These are phyloP conservation scores for Tupiocoris notatus DNA, from an alignment of 2,888 invertebrate genomes.

Conservation along the genomic window DNA sequence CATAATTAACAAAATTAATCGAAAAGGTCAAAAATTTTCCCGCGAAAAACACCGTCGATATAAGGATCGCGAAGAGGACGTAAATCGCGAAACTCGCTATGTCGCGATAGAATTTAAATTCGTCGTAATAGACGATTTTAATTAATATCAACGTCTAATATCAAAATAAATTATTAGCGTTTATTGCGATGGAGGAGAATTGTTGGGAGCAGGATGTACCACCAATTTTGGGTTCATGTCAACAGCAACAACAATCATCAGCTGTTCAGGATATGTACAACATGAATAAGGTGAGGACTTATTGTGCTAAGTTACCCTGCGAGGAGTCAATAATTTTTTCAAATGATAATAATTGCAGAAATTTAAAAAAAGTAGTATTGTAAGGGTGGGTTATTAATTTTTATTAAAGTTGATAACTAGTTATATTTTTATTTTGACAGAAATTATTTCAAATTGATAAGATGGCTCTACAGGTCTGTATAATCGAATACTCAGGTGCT, in stretches of 20 bases:
- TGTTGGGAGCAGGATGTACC: constrained; percentile 48
- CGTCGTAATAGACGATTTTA: too few species aligned
- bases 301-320: too few species aligned
- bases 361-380: too few species aligned
- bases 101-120: not conserved
- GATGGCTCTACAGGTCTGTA: too few species aligned
- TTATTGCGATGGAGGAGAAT: constrained; percentile 43
- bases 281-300: constrained; percentile 41
- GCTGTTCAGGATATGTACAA: constrained; percentile 43
- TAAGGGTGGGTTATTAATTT: too few species aligned
- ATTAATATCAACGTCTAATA: too few species aligned
- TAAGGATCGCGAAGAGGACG: not conserved
- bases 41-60: not conserved
- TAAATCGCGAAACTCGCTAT: not conserved
- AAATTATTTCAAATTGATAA: too few species aligned
- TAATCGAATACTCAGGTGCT: too few species aligned
- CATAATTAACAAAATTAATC: not conserved
- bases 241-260: constrained; percentile 35
- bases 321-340: too few species aligned
- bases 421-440: too few species aligned
- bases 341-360: not conserved
- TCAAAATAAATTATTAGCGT: too few species aligned
- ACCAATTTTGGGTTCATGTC: constrained; percentile 45
- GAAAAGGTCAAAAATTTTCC: not conserved
- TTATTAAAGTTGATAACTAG: not conserved